phyloP scores from a whole-genome alignment of 1,140 invertebrate species.

The Drosophila melanogaster region DNA sequence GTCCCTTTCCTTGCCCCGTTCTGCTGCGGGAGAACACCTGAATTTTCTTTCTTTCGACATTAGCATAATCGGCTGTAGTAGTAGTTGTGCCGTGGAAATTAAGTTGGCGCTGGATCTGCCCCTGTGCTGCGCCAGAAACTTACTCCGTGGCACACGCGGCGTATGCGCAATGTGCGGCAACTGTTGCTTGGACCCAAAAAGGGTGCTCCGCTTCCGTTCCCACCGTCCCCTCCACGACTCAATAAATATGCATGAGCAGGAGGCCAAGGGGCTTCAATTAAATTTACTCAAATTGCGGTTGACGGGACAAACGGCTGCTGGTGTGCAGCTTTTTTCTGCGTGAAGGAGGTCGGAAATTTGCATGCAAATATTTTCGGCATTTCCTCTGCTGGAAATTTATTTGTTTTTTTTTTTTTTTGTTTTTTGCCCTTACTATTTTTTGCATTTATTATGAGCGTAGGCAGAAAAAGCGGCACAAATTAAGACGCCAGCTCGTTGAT shows the following conservation, averaged over 20 bases:
- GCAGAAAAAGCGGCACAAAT: conserved; percentile 65
- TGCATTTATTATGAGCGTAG: conserved; percentile 75
- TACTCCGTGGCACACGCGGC: conserved; percentile 43
- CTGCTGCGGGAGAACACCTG: conserved; percentile 1
- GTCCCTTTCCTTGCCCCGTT: background rate
- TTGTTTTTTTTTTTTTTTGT: conserved; percentile 71
- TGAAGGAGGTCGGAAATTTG: conserved; percentile 75
- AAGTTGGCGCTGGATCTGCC: conserved; percentile 58
- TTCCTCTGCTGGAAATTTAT: conserved; percentile 59
- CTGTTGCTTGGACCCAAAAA: conserved; percentile 52
- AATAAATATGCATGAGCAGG: conserved; percentile 80
- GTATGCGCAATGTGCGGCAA: conserved; percentile 69
- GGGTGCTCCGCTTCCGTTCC: background rate
- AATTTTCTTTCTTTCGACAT: conserved; percentile 33
- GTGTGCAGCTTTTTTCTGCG: conserved; percentile 5
- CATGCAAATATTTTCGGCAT: conserved; percentile 68
- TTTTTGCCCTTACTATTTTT: conserved; percentile 4
- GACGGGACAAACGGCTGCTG: conserved; percentile 5
- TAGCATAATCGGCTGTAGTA: conserved; percentile 59
- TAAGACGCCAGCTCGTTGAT: conserved; percentile 44
- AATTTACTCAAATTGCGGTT: conserved; percentile 74
- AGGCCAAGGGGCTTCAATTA: conserved; percentile 72
- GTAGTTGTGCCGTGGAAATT: conserved; percentile 45
- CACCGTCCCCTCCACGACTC: conserved; percentile 8
- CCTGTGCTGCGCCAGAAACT: conserved; percentile 41